Evolutionary conservation across 2,888 invertebrate genomes (phyloP), one percentile per base, ranked within the genome.

Genomic region (Drosophila diplacantha): DNA sequence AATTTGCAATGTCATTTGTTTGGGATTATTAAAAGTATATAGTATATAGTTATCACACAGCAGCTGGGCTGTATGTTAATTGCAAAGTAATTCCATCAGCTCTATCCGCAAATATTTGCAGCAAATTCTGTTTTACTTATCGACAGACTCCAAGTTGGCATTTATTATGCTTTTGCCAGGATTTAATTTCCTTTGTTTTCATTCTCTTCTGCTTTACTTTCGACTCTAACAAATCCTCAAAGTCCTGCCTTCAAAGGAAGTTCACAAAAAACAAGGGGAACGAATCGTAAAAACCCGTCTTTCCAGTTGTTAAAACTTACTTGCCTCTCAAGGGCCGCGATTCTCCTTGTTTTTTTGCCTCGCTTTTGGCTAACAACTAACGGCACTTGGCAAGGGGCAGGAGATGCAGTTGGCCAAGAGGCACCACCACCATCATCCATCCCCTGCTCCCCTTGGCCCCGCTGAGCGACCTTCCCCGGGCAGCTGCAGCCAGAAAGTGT

Each of bases 401-500:
- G 38, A 51, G 62, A 38, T 61, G 69, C 70, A 61, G 69, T 68
- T 70, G 54, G 51, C 54, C 69, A 52, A 47, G 20, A 51, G 51
- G 52, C 53, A 54, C 34, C 20, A 18, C 50, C 39, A 39, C 7
- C 39, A 20, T 5, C 37, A 38, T 26, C 47, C 49, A 26, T 18
- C 37, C 37, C 34, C 43, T 46, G 7, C 2, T 7, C 6, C 20
- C 34, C 20, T 1, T 20, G 34, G 41, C 22, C 50, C 52, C 22
- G 34, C 49, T 50, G 24, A 47, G 39, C 73, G 64, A 73, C 71
- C 71, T 70, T 73, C 59, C 44, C 60, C 46, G 39, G 68, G 55
- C 72, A 60, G 67, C 67, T 55, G 75, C 62, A 68, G 75, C 73
- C 62, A 61, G 69, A 73, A 73, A 74, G 71, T 74, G 74, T 74